phyloP scores from a whole-genome alignment of 2,113 vertebrate species.

The Triplophysa dalaica region DNA sequence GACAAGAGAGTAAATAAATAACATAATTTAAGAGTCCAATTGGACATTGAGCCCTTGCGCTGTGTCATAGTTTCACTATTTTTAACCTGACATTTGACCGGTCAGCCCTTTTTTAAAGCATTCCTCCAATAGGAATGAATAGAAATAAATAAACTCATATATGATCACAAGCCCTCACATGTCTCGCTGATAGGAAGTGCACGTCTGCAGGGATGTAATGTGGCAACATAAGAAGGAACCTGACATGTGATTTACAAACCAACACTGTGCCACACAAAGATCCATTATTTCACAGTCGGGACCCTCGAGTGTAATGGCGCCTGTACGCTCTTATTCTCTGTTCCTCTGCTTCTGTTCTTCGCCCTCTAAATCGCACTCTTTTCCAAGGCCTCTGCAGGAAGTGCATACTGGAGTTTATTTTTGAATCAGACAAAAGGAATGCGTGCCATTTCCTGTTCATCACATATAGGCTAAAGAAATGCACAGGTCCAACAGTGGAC shows the following conservation, averaged over 20 bases:
- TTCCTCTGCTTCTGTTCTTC: slow-evolving; percentile 28
- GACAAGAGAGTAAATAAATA: too few relatives aligned
- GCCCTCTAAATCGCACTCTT: slow-evolving; percentile 58
- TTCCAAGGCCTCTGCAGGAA: slow-evolving; percentile 61
- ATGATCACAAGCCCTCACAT: not conserved
- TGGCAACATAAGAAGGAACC: slow-evolving; percentile 25
- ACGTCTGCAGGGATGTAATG: slow-evolving; percentile 23
- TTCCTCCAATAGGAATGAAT: too few relatives aligned
- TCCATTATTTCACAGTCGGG: slow-evolving; percentile 19
- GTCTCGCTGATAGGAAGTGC: slow-evolving; percentile 39
- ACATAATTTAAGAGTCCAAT: too few relatives aligned
- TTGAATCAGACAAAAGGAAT: slow-evolving; percentile 78
- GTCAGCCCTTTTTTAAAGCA: too few relatives aligned
- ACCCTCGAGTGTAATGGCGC: slow-evolving; percentile 17
- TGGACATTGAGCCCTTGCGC: too few relatives aligned
- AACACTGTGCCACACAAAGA: not conserved
- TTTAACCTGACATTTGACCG: too few relatives aligned
- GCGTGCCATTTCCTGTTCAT: slow-evolving; percentile 82
- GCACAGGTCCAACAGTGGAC: slow-evolving; percentile 34
- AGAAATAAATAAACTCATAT: too few relatives aligned
- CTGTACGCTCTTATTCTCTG: slow-evolving; percentile 27
- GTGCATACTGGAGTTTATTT: slow-evolving; percentile 76
- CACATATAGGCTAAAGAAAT: slow-evolving; percentile 61
- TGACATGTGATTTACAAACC: slow-evolving; percentile 19
- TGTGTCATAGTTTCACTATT: too few relatives aligned